Evolutionary conservation across 1,140 invertebrate species (phyloP).

Genomic region (Drosophila saltans): DNA sequence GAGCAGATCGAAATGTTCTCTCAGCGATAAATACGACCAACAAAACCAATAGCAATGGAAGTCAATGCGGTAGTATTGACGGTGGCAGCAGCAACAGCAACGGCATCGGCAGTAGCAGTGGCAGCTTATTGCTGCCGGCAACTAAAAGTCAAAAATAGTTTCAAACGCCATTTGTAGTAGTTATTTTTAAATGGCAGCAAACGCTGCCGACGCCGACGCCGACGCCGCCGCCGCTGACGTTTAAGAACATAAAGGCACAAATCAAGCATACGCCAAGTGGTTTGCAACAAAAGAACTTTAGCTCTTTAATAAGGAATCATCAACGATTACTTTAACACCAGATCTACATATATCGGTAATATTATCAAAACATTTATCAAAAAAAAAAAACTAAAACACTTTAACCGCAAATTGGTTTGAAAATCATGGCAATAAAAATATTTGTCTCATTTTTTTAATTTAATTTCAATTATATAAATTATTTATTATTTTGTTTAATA

Average conservation of each 20-base stretch:
- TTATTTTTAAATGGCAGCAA: slow-evolving; percentile 54
- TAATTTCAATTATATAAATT: too few species aligned
- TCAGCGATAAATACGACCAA: slow-evolving; percentile 45
- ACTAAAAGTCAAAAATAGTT: slow-evolving; percentile 77
- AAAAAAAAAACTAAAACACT: too few species aligned
- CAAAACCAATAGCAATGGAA: slow-evolving; percentile 38
- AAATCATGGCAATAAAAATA: too few species aligned
- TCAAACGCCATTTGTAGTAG: slow-evolving; percentile 74
- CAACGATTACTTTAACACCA: not conserved
- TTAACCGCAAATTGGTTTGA: too few species aligned
- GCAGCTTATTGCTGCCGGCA: slow-evolving; percentile 46
- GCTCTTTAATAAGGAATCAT: not conserved
- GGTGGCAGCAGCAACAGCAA: slow-evolving; percentile 32
- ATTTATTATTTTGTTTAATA: too few species aligned
- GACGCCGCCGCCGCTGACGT: not conserved
- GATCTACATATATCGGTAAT: too few species aligned
- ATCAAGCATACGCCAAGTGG: not conserved
- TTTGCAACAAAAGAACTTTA: not conserved
- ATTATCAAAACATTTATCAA: too few species aligned
- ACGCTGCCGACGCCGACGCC: not conserved
- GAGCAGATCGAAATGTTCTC: slow-evolving; percentile 46
- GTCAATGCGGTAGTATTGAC: slow-evolving; percentile 37
- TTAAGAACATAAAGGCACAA: slow-evolving; percentile 1
- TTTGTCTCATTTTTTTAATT: too few species aligned
- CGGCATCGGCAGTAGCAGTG: slow-evolving; percentile 32